A percentile compares a stretch with the other conserved stretches of the same genome.
phyloP scores from a whole-genome alignment of 2,888 invertebrate species.

The Rosalia funebris region DNA sequence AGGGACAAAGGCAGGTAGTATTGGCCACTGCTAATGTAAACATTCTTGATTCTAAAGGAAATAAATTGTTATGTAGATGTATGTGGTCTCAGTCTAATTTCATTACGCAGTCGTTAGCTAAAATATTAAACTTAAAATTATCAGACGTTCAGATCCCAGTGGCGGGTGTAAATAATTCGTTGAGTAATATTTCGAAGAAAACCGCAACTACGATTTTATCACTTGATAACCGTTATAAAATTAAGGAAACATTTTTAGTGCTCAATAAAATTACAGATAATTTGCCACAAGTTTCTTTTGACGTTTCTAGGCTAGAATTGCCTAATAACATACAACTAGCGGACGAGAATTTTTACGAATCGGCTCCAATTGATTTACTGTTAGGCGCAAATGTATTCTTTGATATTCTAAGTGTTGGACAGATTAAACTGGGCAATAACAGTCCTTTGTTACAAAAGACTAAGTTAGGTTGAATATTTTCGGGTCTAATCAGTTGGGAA shows the following conservation, averaged over 20 bases:
- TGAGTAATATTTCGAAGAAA: neutral
- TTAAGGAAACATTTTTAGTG: conserved; percentile 8
- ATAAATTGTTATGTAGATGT: neutral
- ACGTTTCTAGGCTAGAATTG: neutral
- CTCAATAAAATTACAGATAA: conserved; percentile 9
- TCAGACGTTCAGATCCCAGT: neutral
- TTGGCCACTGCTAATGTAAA: conserved; percentile 6
- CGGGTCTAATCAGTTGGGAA: neutral
- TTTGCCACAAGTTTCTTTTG: conserved; percentile 3
- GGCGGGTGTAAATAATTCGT: neutral
- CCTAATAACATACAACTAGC: neutral
- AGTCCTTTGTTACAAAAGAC: neutral
- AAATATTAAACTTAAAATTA: conserved; percentile 3
- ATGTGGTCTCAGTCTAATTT: conserved; percentile 3
- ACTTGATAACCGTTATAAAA: neutral
- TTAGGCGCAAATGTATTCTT: conserved; percentile 11
- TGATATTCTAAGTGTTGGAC: neutral
- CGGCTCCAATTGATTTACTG: neutral
- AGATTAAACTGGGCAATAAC: neutral
- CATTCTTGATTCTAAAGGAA: neutral
- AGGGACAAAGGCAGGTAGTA: neutral
- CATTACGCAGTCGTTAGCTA: neutral
- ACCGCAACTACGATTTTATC: neutral
- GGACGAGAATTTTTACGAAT: neutral
- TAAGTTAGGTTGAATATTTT: conserved; percentile 24